Conservation (phyloP, 1,140 invertebrate species). For the Drosophila albomicans region DNA sequence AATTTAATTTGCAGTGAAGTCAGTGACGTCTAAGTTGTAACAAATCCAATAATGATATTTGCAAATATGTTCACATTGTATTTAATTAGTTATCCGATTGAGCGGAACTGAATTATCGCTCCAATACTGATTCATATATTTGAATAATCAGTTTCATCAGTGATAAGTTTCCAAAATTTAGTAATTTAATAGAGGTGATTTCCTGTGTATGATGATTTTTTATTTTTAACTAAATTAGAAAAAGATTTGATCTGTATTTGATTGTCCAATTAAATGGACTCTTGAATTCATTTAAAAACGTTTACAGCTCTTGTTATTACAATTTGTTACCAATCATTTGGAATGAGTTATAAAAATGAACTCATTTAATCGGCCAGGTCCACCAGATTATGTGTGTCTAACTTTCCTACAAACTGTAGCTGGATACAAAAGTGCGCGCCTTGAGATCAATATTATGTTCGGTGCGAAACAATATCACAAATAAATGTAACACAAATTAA, state of each 20-base stretch:
- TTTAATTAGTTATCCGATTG: too few species aligned
- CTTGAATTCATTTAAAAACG: constrained; percentile 92
- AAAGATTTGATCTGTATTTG: constrained; percentile 95
- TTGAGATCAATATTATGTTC: constrained; percentile 94
- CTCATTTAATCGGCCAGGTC: constrained; percentile 87
- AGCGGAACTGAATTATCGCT: too few species aligned
- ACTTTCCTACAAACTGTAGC: constrained; percentile 84
- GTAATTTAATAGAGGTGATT: too few species aligned
- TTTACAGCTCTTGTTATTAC: constrained; percentile 91
- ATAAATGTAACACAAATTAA: constrained; percentile 89
- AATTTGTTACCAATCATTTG: constrained; percentile 92
- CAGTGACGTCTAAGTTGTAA: too few species aligned
- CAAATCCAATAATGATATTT: too few species aligned
- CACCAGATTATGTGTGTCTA: neutral
- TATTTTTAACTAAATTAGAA: too few species aligned
- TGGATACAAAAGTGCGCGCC: constrained; percentile 97
- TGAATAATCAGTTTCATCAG: too few species aligned
- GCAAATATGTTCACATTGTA: too few species aligned
- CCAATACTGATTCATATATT: too few species aligned
- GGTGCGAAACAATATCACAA: constrained; percentile 96
- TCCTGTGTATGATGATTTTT: too few species aligned
- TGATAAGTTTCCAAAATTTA: too few species aligned
- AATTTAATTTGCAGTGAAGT: too few species aligned
- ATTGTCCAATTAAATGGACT: constrained; percentile 94
- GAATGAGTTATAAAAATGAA: constrained; percentile 95